Percentiles rank a stretch among this genome's conserved stretches.
These are phyloP conservation scores for Gastrophysa polygoni DNA, from an alignment of 2,888 invertebrate genomes.

Conservation along the genomic window DNA sequence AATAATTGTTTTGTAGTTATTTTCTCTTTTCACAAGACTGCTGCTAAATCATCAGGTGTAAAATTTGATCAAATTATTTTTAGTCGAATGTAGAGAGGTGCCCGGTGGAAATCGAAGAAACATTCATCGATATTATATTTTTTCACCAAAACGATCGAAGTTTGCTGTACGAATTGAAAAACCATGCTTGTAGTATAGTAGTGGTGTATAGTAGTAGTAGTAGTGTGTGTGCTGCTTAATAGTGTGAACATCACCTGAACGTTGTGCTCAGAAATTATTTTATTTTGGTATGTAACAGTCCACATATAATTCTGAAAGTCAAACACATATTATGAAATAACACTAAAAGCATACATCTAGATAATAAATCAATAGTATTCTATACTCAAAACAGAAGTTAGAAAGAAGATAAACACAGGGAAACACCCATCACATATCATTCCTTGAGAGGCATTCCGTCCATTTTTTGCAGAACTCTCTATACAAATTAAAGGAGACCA, in stretches of 20 bases:
- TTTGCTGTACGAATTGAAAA: no score
- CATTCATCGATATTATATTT: no score
- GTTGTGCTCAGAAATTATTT: conserved; percentile 5
- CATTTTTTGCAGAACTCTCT: conserved; percentile 1
- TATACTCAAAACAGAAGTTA: conserved; percentile 4
- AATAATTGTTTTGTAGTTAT: no score
- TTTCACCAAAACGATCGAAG: no score
- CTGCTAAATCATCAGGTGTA: no score
- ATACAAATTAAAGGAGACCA: neutral
- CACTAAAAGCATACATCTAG: conserved; percentile 1
- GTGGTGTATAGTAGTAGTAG: no score
- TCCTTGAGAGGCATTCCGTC: conserved; percentile 1
- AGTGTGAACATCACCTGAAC: conserved; percentile 9
- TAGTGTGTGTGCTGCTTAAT: conserved; percentile 3
- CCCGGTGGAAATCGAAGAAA: no score
- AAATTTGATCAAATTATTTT: no score
- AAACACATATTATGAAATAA: conserved; percentile 7
- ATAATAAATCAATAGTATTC: conserved; percentile 1
- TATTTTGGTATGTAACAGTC: conserved; percentile 8
- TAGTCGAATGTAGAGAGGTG: no score
- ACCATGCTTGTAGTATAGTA: no score
- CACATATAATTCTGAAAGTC: conserved; percentile 8
- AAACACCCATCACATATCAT: conserved; percentile 1
- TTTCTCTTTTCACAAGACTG: no score
- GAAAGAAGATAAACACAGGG: conserved; percentile 8